Evolutionary conservation across 2,888 invertebrate species (phyloP), one percentile per base, ranked within the genome.

Genomic region (Eubasilissa splendida): DNA sequence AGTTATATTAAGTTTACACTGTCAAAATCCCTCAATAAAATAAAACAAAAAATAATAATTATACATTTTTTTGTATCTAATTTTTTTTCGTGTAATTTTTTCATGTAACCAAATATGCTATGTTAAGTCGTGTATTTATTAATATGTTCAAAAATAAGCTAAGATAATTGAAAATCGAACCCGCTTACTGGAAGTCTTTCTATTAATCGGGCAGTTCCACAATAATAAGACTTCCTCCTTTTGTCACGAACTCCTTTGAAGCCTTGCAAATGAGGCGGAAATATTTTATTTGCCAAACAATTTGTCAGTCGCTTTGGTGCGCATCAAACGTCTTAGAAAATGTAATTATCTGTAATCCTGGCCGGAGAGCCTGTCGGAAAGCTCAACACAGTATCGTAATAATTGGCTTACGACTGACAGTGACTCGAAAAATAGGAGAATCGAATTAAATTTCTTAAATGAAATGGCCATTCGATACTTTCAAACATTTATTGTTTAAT

Each of bases 201-300:
- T 31, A 63, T 63, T 63, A 42, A 42, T 42, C 14, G n/a, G 4
- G 52, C 2, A 68, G 68, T 14, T 14, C 58, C 50, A 14, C 52
- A 68, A 68, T 42, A 50, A 42, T 42, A 42, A 42, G 42, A 42
- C 42, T 42, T 42, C 50, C 10, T 68, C 50, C 68, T 68, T 14
- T 14, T 50, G 14, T 50, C 63, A 42, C 33, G 50, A 42, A 68
- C 68, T 68, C 50, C 68, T 68, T 68, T 68, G 68, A 68, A 68
- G 42, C 50, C 50, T 68, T 42, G 4, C 68, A 50, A 66, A 68
- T 68, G 68, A 68, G 10, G 68, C 50, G 68, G 52, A 68, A 68
- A n/a, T 50, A 68, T 68, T 68, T 68, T 68, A 68, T 68, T 14
- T 68, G 68, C 42, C 14, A 52, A 68, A 68, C 52, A 68, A 50